These are phyloP conservation scores for Craterocephalus amniculus DNA, from an alignment of 2,797 vertebrate species.

Conservation along the genomic window DNA sequence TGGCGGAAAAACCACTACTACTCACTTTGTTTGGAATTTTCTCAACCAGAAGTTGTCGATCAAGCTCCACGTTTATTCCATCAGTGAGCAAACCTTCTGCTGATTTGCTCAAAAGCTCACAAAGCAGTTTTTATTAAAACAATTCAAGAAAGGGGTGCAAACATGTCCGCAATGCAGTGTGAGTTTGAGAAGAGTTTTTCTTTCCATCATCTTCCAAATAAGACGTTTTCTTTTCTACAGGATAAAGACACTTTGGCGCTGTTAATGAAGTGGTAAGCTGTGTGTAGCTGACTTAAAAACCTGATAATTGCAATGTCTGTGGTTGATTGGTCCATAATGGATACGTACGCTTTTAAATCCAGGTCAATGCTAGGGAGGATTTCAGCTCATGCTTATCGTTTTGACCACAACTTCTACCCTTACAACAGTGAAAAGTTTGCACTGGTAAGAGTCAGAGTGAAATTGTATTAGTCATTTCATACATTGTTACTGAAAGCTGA, in stretches of 20 bases:
- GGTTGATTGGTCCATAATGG: background rate
- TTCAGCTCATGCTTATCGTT: constrained; percentile 84
- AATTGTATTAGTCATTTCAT: background rate
- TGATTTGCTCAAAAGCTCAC: constrained; percentile 30
- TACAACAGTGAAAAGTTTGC: constrained; percentile 86
- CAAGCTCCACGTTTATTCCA: constrained; percentile 1
- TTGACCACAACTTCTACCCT: constrained; percentile 86
- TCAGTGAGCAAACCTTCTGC: background rate
- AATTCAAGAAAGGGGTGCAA: background rate
- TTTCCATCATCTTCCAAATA: constrained; percentile 62
- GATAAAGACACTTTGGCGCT: constrained; percentile 53
- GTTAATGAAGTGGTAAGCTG: constrained; percentile 80
- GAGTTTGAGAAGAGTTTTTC: constrained; percentile 60
- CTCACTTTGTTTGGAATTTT: background rate
- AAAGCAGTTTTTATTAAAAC: background rate
- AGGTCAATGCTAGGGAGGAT: constrained; percentile 93
- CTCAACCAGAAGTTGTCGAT: background rate
- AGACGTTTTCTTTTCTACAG: constrained; percentile 63
- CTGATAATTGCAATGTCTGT: background rate
- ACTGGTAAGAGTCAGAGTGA: constrained; percentile 73
- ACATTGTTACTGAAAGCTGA: background rate
- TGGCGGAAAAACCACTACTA: fast-evolving
- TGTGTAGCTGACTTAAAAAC: background rate
- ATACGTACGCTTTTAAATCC: constrained; percentile 23
- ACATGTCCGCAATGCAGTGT: constrained; percentile 57